Percentiles rank a stretch among this genome's conserved stretches.
These are phyloP conservation scores for Notothenia rossii DNA, from an alignment of 2,113 vertebrate genomes.

Conservation along the genomic window DNA sequence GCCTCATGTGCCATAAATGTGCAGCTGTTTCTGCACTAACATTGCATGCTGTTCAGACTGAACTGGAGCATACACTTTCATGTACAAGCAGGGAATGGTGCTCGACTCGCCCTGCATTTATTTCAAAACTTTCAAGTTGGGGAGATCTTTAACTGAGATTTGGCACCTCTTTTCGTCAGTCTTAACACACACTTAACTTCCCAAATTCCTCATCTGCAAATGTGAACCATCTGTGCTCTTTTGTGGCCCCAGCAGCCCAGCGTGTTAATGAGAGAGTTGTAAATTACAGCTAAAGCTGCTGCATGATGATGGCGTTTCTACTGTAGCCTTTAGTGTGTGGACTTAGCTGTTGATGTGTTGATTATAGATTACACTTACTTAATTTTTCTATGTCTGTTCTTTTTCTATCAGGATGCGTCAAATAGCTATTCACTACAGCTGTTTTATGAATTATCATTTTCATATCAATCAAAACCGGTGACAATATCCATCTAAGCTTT, in stretches of 20 bases:
- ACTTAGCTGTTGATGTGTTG: constrained; percentile 14
- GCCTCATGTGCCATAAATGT: constrained; percentile 52
- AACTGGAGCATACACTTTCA: constrained; percentile 15
- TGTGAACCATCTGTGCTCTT: constrained; percentile 76
- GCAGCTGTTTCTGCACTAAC: constrained; percentile 51
- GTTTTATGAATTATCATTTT: constrained; percentile 13
- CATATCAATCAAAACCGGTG: constrained; percentile 1
- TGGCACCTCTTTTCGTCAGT: constrained; percentile 60
- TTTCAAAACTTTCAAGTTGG: constrained; percentile 30
- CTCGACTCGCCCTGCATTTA: constrained; percentile 34
- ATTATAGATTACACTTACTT: constrained; percentile 8
- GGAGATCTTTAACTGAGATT: constrained; percentile 60
- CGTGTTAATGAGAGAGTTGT: constrained; percentile 53
- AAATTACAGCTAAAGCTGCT: constrained; percentile 38
- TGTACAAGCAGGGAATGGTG: constrained; percentile 12
- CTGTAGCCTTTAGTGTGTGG: constrained; percentile 3
- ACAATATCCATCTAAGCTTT: neutral
- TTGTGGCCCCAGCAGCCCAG: constrained; percentile 24
- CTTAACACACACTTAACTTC: constrained; percentile 55
- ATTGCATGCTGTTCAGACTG: constrained; percentile 1
- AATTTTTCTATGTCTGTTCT: constrained; percentile 5
- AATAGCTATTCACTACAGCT: neutral
- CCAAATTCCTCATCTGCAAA: constrained; percentile 67
- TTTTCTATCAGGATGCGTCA: neutral
- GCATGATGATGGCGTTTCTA: constrained; percentile 28